These are phyloP conservation scores for Capreolus pygargus DNA, from an alignment of 2,113 vertebrate species.

Conservation along the genomic window DNA sequence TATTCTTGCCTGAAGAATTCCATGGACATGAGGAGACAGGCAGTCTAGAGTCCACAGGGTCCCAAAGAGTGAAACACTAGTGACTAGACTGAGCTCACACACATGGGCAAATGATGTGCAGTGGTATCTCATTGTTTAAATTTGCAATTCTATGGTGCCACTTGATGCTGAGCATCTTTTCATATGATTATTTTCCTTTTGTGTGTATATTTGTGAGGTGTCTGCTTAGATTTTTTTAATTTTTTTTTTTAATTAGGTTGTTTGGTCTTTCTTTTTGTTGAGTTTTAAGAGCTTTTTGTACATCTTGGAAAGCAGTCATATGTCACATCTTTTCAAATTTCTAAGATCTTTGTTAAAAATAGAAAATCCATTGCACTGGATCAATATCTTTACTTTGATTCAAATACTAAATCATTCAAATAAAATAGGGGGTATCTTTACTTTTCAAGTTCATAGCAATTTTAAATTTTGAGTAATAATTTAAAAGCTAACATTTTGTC, in stretches of 20 bases:
- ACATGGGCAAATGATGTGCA: background rate
- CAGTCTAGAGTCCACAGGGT: background rate
- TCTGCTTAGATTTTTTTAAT: background rate
- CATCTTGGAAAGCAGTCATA: background rate
- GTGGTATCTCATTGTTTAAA: background rate
- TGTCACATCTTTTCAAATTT: background rate
- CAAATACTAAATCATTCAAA: background rate
- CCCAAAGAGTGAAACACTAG: background rate
- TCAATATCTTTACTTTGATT: constrained; percentile 41
- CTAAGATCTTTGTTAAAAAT: constrained; percentile 12
- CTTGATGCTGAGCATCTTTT: background rate
- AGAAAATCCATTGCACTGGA: constrained; percentile 34
- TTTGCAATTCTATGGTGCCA: background rate
- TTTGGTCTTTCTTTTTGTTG: background rate
- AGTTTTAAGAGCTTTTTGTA: background rate
- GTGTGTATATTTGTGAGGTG: background rate
- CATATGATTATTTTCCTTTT: background rate
- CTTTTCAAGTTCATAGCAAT: background rate
- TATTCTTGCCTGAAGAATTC: background rate
- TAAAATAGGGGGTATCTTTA: background rate
- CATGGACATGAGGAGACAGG: background rate
- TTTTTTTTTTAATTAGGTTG: background rate
- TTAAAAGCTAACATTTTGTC: background rate
- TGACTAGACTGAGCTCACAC: background rate
- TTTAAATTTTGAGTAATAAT: background rate